Conservation (phyloP, 2,113 vertebrate genomes). For the Mus spicilegus region DNA sequence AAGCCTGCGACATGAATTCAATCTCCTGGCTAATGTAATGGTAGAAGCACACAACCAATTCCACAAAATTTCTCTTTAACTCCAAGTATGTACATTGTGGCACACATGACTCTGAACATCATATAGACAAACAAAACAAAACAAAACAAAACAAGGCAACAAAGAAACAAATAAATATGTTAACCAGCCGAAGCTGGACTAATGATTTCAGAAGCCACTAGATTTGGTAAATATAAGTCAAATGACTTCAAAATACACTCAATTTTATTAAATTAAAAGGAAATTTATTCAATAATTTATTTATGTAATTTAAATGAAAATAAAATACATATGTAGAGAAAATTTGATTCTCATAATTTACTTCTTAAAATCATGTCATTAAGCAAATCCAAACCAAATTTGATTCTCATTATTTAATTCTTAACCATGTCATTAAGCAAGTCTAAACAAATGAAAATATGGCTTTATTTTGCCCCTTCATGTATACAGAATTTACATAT, state of each 20-base stretch:
- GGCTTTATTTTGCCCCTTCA: not conserved
- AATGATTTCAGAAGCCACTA: not conserved
- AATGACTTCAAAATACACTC: not conserved
- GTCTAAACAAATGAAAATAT: not conserved
- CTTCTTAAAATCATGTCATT: conserved; percentile 14
- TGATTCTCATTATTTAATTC: not conserved
- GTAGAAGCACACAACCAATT: not conserved
- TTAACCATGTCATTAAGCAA: conserved; percentile 16
- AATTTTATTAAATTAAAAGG: conserved; percentile 3
- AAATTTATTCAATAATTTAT: not conserved
- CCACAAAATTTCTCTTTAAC: not conserved
- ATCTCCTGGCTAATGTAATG: not conserved
- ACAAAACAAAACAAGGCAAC: no score
- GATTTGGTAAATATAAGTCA: not conserved
- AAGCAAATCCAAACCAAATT: not conserved
- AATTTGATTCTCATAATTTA: not conserved
- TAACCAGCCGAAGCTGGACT: not conserved
- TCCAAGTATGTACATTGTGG: not conserved
- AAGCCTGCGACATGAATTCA: not conserved
- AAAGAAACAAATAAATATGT: not conserved
- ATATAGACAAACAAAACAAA: not conserved
- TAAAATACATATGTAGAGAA: not conserved
- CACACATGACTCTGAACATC: not conserved
- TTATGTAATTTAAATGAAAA: not conserved
- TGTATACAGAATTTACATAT: not conserved